These are phyloP conservation scores for Eledona agricola DNA, from an alignment of 2,888 invertebrate species.

Conservation along the genomic window DNA sequence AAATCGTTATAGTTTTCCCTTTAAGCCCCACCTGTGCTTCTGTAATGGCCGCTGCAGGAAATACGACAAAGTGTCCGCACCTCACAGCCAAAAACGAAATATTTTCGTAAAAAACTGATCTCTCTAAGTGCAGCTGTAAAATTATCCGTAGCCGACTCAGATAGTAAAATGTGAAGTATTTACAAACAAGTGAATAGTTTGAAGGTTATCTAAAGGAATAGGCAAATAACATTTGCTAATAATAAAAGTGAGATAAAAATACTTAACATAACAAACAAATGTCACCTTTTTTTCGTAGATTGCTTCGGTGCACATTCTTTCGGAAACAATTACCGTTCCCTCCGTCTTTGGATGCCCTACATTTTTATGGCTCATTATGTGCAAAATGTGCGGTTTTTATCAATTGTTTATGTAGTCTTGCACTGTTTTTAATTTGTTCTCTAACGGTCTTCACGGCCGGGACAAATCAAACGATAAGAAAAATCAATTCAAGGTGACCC, in stretches of 20 bases:
- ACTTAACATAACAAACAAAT: constrained; percentile 34
- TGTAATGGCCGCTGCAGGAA: constrained; percentile 12
- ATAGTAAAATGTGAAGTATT: constrained; percentile 36
- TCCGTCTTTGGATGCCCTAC: no score
- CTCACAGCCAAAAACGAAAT: constrained; percentile 14
- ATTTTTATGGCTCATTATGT: no score
- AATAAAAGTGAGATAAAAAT: constrained; percentile 49
- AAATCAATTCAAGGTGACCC: no score
- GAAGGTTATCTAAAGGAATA: constrained; percentile 43
- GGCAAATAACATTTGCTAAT: constrained; percentile 53
- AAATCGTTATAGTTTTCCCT: no score
- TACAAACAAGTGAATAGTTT: constrained; percentile 42
- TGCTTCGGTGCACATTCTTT: constrained; percentile 5
- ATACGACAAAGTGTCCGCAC: constrained; percentile 1
- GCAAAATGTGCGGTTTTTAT: no score
- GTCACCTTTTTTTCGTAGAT: no score
- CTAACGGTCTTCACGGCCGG: no score
- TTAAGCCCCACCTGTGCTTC: no score
- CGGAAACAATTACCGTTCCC: no score
- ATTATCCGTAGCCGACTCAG: constrained; percentile 21
- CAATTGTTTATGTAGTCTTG: no score
- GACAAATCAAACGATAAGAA: no score
- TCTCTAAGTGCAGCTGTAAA: constrained; percentile 32
- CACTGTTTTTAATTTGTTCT: no score
- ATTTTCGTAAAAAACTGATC: neutral